Percentiles rank a stretch among this genome's conserved stretches.
phyloP scores from a whole-genome alignment of 2,113 vertebrate species.

The Pteropus alecto region DNA sequence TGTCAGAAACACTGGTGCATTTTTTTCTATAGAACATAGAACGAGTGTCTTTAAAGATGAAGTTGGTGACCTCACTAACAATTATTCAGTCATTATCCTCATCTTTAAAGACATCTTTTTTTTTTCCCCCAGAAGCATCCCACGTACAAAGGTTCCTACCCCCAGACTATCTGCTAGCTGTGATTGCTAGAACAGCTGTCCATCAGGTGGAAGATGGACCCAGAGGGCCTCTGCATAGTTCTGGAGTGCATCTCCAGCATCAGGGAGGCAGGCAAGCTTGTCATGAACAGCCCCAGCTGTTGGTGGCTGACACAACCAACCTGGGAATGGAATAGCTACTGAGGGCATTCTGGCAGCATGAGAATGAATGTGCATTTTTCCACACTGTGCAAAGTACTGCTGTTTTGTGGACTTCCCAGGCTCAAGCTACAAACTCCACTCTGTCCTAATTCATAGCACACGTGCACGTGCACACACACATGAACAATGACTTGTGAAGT shows the following conservation, averaged over 20 bases:
- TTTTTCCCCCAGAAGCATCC: not conserved
- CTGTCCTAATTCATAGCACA: not conserved
- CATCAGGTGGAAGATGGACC: slow-evolving; percentile 47
- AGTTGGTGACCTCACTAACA: not conserved
- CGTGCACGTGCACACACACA: not conserved
- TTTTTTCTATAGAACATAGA: not conserved
- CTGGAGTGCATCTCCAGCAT: not conserved
- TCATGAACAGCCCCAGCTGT: slow-evolving; percentile 63
- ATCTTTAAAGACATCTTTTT: not conserved
- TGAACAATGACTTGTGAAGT: accelerated
- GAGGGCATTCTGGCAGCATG: slow-evolving; percentile 60
- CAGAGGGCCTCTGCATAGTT: not conserved
- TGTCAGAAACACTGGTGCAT: not conserved
- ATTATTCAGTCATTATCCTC: not conserved
- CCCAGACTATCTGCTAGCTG: slow-evolving; percentile 64
- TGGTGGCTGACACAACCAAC: slow-evolving; percentile 76
- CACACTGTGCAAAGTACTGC: not conserved
- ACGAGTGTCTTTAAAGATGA: not conserved
- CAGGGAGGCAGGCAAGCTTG: slow-evolving; percentile 67
- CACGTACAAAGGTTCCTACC: not conserved
- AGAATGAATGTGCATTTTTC: slow-evolving; percentile 55
- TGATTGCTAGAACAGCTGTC: slow-evolving; percentile 35
- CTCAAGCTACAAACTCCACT: not conserved
- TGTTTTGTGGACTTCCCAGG: not conserved
- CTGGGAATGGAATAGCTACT: slow-evolving; percentile 55